Evolutionary conservation across 2,888 invertebrate genomes (phyloP).

Genomic region (Acholoe squamosa): DNA sequence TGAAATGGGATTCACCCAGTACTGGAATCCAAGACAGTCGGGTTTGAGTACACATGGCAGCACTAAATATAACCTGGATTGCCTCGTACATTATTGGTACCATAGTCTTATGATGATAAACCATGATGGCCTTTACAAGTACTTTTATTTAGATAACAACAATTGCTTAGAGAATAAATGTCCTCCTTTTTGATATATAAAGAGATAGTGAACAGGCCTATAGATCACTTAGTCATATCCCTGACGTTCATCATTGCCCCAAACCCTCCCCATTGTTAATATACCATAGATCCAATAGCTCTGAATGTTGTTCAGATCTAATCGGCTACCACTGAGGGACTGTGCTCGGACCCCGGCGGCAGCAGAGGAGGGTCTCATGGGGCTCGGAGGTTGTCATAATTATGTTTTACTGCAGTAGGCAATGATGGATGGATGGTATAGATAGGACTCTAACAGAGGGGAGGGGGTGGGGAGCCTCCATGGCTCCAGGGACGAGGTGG

Average conservation of each 20-base stretch:
- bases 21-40: too few relatives aligned
- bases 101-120: too few relatives aligned
- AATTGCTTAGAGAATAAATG: too few relatives aligned
- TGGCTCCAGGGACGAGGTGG: not conserved
- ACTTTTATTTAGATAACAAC: too few relatives aligned
- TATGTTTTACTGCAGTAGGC: slow-evolving; percentile 17
- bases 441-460: slow-evolving; percentile 5
- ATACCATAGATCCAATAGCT: slow-evolving; percentile 6
- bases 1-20: too few relatives aligned
- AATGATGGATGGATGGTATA: slow-evolving; percentile 23
- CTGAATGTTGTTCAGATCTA: slow-evolving; percentile 23
- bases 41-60: too few relatives aligned
- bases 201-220: not conserved
- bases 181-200: too few relatives aligned
- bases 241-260: not conserved
- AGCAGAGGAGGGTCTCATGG: not conserved
- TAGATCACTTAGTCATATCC: not conserved
- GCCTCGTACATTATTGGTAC: too few relatives aligned
- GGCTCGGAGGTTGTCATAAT: slow-evolving; percentile 12
- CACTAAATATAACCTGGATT: too few relatives aligned
- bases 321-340: not conserved
- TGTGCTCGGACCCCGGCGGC: not conserved
- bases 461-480: not conserved
- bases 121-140: too few relatives aligned
- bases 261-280: not conserved